Base-by-base conservation (phyloP, 2,113 vertebrate species). In the Halcyon senegalensis region DNA sequence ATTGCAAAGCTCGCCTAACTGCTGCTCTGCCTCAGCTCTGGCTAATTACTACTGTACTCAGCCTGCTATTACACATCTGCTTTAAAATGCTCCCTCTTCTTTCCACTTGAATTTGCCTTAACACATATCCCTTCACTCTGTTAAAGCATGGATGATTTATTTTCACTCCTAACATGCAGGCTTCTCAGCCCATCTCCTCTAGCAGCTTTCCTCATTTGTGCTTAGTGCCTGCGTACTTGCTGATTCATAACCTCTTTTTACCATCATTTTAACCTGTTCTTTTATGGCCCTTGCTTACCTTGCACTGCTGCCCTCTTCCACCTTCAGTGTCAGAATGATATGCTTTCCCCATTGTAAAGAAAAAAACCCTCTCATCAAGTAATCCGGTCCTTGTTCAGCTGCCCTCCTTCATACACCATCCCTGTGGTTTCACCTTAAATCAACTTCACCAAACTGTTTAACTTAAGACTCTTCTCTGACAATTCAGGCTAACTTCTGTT, bases 41-140 rank as follows among this genome's bases (percentile, higher is more conserved):
- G 60, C 90, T 95, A 94, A 97, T 96, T 96, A 96, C 92, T 89
- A 20, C 92, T 80, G 84, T 72, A 67, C 79, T 94, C 95, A 91
- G 91, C 60, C 90, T 89, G 88, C 84, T 96, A 83, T 89, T 94
- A 59, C 62, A 66, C 90, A 89, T 84, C 76, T 94, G 81, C 91
- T 95, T 91, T 93, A 91, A 96, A 94, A 95, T 73, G 74, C 44
- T 93, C 62, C 84, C 77, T 92, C 59, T 90, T 75, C 90, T 76
- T 93, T 96, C 91, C 74, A 55, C 77, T 94, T 69, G 84, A 94
- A 95, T 94, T 91, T 96, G 69, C 91, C 87, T 95, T 87, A 91
- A 83, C 70, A 91, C 23, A 16, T 5, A 87, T 69, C 77, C 78
- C 84, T 70, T 93, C 66, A 8, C 20, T 72, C 69, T 37, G 28